These are phyloP conservation scores for Aurelia coerulea DNA, from an alignment of 30 jellyfish, hydroid and myxozoan species.

Conservation along the genomic window DNA sequence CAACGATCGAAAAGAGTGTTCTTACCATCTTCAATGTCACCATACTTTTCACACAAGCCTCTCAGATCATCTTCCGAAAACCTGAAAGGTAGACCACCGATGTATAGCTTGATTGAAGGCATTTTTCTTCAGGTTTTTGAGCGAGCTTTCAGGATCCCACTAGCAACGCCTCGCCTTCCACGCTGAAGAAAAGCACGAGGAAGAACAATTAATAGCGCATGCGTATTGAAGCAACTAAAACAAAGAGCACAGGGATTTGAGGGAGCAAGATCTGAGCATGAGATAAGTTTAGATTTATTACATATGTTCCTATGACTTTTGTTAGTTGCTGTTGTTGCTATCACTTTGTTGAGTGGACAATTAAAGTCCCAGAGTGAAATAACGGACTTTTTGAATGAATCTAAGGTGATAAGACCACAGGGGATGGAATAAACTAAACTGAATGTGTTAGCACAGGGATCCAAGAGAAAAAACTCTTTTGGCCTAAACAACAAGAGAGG, in stretches of 20 bases:
- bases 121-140: not conserved
- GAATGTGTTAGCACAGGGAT: not conserved
- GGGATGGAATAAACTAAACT: too few relatives aligned
- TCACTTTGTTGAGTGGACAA: too few relatives aligned
- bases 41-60: conserved; percentile 44
- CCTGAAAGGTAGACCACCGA: conserved; percentile 51
- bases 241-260: not conserved
- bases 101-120: conserved; percentile 5
- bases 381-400: too few relatives aligned
- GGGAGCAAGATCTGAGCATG: not conserved
- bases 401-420: too few relatives aligned
- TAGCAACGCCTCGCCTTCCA: too few relatives aligned
- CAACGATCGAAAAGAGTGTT: too few relatives aligned
- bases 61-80: conserved; percentile 32
- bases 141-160: too few relatives aligned
- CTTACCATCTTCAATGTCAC: conserved; percentile 51
- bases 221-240: not conserved
- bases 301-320: too few relatives aligned
- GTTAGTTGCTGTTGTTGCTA: too few relatives aligned
- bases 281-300: too few relatives aligned
- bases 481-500: not conserved
- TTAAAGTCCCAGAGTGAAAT: too few relatives aligned
- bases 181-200: too few relatives aligned
- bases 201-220: not conserved
- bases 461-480: not conserved